Base-by-base conservation (phyloP, 2,888 invertebrate species). In the Luffia ferchaultella region DNA sequence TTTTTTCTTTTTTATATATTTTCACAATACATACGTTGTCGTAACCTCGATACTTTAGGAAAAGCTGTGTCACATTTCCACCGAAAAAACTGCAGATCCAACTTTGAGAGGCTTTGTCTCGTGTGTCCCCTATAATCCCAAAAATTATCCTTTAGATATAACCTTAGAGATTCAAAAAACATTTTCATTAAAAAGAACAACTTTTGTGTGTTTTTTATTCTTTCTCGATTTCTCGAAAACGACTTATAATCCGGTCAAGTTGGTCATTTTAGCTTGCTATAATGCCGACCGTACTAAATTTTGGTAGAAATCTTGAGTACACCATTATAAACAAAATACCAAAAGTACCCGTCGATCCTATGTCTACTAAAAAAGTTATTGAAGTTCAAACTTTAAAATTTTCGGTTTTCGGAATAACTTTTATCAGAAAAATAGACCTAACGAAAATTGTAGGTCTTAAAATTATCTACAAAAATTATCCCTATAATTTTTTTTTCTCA, bases 351-450 rank as follows among this genome's bases (percentile, higher is more conserved):
- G 12, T 30, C 30, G 30, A 30, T 30, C 30, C 30, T 12, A 30
- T 30, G 30, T 30, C 5, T 30, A 12, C 30, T 30, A 30, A 30
- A 30, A 30, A 30, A 30, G 30, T 30, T 30, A 30, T 30, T 30
- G 5, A 30, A 12, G 30, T 3, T 30, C 30, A 30, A 30, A 30
- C 5, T 30, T 30, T 7, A 30, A 12, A 30, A 50, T 50, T 54
- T 52, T 54, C 53, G 52, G 48, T 42, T 53, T 54, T 56, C 50
- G 53, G 53, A 54, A 47, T 52, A 52, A 50, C 51, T 52, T 53
- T 50, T 49, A 51, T 54, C 50, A 42, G 50, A 51, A 54, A 57
- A 53, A 43, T 52, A 53, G 42, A 17, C 47, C 48, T 50, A 44
- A 48, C 15, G 20, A 30, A 30, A 30, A 7, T 30, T 30, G 12